These are phyloP conservation scores for Calyptomena viridis DNA, from an alignment of 2,113 vertebrate species.

Conservation along the genomic window DNA sequence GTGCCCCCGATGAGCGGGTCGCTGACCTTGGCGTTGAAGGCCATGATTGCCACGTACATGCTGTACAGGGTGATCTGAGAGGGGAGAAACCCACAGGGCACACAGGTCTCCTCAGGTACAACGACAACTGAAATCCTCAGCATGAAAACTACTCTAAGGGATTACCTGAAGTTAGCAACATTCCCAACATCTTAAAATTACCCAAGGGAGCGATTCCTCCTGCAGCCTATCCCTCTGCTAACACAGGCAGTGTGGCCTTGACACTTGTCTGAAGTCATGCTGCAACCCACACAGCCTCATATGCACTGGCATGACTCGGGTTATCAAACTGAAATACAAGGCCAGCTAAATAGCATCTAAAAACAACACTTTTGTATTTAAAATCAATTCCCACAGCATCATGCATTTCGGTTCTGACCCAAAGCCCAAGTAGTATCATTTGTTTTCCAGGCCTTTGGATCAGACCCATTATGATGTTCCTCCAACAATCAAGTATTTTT, in stretches of 20 bases:
- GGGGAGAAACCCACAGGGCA: background rate
- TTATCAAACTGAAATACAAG: background rate
- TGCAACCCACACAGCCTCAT: background rate
- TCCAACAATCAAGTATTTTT: background rate
- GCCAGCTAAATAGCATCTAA: background rate
- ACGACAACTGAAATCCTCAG: accelerated
- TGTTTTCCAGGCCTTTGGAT: background rate
- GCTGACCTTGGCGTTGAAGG: conserved; percentile 96
- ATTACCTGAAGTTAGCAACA: background rate
- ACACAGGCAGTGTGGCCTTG: background rate
- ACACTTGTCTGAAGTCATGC: background rate
- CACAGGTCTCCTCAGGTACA: background rate
- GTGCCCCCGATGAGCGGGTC: conserved; percentile 96
- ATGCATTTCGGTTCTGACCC: background rate
- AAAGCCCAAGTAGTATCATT: background rate
- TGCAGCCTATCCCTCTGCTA: background rate
- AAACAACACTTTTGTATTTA: background rate
- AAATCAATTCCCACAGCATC: background rate
- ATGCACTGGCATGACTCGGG: background rate
- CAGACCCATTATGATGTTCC: background rate
- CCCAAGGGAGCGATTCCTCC: background rate
- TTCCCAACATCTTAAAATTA: background rate
- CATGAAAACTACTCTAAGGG: too few relatives aligned
- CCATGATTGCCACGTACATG: conserved; percentile 98
- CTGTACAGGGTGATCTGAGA: conserved; percentile 87